phyloP scores from a whole-genome alignment of 2,888 invertebrate species.

The Scaeva pyrastri region DNA sequence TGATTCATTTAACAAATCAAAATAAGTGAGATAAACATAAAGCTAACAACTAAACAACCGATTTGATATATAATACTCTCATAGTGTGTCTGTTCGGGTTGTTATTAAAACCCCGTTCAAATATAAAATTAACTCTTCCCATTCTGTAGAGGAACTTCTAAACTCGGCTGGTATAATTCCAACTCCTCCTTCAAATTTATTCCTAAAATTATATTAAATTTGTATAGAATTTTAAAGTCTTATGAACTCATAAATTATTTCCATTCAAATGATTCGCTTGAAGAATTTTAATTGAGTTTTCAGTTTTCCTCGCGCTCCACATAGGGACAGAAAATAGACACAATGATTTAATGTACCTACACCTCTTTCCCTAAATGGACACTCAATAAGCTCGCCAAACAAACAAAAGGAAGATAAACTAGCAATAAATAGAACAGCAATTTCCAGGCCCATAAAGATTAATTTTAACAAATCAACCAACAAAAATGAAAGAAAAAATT shows the following conservation, averaged over 20 bases:
- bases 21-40: too few species aligned
- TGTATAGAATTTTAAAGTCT: too few species aligned
- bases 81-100: too few species aligned
- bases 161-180: too few species aligned
- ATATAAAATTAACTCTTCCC: too few species aligned
- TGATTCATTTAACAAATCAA: too few species aligned
- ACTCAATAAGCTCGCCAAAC: conserved; percentile 25
- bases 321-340: background rate
- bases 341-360: conserved; percentile 41
- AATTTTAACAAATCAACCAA: conserved; percentile 63
- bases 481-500: conserved; percentile 8
- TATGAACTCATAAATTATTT: background rate
- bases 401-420: conserved; percentile 22
- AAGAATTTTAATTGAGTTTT: background rate
- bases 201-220: too few species aligned
- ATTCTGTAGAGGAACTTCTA: too few species aligned
- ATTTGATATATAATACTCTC: too few species aligned
- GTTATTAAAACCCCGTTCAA: too few species aligned
- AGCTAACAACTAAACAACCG: too few species aligned
- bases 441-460: conserved; percentile 62
- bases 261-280: background rate
- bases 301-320: background rate
- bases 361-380: conserved; percentile 35
- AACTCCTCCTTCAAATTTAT: too few species aligned
- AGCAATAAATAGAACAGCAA: conserved; percentile 28